Evolutionary conservation across 2,888 invertebrate species (phyloP), one percentile per base, ranked within the genome.

Genomic region (Galerucella nymphaeae): DNA sequence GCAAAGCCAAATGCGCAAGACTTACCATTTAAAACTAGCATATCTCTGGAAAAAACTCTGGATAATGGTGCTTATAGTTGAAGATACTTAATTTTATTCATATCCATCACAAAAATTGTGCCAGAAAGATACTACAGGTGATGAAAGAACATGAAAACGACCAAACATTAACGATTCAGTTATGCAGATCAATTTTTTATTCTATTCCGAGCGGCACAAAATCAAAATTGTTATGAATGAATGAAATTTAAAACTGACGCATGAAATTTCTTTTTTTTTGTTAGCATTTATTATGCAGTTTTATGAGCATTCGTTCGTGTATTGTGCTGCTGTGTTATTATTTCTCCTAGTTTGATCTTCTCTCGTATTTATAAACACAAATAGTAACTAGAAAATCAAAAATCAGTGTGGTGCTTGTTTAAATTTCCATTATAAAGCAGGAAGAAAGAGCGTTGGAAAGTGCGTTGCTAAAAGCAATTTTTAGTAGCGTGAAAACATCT

Each of bases 171-270:
- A 53, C 50, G 18, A 8, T 16, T 53, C 8, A 2, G 16, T 53
- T 53, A 53, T 53, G 50, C 16, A 53, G 16, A 53, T 53, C n/a
- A 18, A 53, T 53, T 53, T 53, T 53, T 53, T 53, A 53, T 53
- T 18, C 50, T 2, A 53, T 53, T 53, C 9, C 16, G 18, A 5
- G 16, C 50, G n/a, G 50, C 50, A 53, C 16, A 9, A 4, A 53
- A 53, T 53, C 50, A 53, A 53, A 53, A 53, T 18, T 53, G 50
- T 53, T 53, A 53, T 16, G 50, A 53, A 53, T 53, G 16, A 53
- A 53, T 53, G 50, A 18, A 53, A 53, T 53, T 53, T 53, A 53
- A 53, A 53, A 53, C 16, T 53, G 50, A 53, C 50, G 18, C 18
- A 9, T 16, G 16, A 53, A n/a, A 16, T 53, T 53, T 9, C n/a